phyloP scores from a whole-genome alignment of 2,888 invertebrate genomes.

The Chaitophorus viminalis region DNA sequence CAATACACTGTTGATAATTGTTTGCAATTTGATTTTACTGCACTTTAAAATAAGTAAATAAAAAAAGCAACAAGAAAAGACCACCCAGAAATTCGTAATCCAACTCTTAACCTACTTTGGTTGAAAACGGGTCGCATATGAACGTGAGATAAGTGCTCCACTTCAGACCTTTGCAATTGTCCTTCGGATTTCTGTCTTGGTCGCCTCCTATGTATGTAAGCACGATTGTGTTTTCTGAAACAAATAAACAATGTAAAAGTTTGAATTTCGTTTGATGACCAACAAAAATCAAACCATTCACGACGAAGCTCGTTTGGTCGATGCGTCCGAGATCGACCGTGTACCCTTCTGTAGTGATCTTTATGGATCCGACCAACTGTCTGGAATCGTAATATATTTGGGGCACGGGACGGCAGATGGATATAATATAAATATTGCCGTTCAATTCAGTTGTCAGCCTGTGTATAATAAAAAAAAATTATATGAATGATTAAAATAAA shows the following conservation, averaged over 20 bases:
- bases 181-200: background rate
- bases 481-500: background rate
- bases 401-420: slow-evolving; percentile 25
- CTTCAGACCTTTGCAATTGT: slow-evolving; percentile 22
- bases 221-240: slow-evolving; percentile 24
- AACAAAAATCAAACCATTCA: slow-evolving; percentile 29
- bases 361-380: slow-evolving; percentile 20
- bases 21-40: too few relatives aligned
- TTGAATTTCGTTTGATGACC: background rate
- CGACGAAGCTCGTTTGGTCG: background rate
- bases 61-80: background rate
- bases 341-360: background rate
- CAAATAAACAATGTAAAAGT: background rate
- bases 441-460: slow-evolving; percentile 41
- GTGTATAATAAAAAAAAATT: background rate
- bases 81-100: too few relatives aligned
- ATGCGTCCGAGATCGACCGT: slow-evolving; percentile 26
- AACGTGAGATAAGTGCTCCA: slow-evolving; percentile 44
- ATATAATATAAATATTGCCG: slow-evolving; percentile 11
- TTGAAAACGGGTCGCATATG: background rate
- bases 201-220: slow-evolving; percentile 42
- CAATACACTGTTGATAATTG: background rate
- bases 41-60: too few relatives aligned
- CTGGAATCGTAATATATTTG: slow-evolving; percentile 5
- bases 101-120: background rate